These are phyloP conservation scores for Struthidea cinerea DNA, from an alignment of 2,113 vertebrate genomes.

Conservation along the genomic window DNA sequence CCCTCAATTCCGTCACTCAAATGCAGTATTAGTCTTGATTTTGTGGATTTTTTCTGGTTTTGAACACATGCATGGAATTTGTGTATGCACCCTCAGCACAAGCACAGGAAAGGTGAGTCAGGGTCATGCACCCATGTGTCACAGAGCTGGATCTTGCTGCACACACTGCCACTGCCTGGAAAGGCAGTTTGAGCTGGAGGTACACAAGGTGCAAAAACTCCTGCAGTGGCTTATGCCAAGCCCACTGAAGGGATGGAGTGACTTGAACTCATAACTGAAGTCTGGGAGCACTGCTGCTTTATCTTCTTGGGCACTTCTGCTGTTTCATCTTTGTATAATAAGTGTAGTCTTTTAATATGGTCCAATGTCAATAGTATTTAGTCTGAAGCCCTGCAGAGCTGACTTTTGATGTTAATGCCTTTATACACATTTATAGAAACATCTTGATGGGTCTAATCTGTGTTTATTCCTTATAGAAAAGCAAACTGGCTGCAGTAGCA, in stretches of 20 bases:
- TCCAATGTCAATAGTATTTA: not conserved
- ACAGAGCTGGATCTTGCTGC: not conserved
- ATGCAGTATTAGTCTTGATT: not conserved
- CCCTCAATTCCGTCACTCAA: not conserved
- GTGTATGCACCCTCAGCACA: not conserved
- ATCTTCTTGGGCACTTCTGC: not conserved
- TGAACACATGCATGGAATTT: not conserved
- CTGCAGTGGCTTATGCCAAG: not conserved
- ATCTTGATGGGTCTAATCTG: not conserved
- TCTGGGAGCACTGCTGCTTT: not conserved
- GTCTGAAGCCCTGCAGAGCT: not conserved
- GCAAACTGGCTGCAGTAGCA: not conserved
- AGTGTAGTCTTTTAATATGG: not conserved
- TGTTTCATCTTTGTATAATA: not conserved
- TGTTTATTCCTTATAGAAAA: slow-evolving; percentile 40
- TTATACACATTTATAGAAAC: not conserved
- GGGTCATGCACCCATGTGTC: fast-evolving
- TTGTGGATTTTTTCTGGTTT: not conserved
- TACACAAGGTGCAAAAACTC: not conserved
- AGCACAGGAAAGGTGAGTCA: not conserved
- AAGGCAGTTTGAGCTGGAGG: not conserved
- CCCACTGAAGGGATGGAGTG: not conserved
- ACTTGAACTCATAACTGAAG: not conserved
- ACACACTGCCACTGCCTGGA: not conserved
- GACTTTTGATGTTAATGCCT: not conserved